phyloP scores from a whole-genome alignment of 2,113 vertebrate genomes.

The Python bivittatus region DNA sequence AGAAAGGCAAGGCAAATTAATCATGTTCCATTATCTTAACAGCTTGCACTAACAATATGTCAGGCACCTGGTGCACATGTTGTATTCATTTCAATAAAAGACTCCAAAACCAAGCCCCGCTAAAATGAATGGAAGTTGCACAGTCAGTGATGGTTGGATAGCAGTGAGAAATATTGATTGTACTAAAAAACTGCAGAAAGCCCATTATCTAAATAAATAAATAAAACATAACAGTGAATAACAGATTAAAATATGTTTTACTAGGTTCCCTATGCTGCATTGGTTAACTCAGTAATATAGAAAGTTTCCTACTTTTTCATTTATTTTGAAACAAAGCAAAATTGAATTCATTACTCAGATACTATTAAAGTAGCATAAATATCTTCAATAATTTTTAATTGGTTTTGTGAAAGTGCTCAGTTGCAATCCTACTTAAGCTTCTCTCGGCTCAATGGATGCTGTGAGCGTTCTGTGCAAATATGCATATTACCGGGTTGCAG shows the following conservation, averaged over 20 bases:
- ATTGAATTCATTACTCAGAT: slow-evolving; percentile 73
- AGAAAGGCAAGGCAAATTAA: slow-evolving; percentile 43
- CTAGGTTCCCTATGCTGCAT: slow-evolving; percentile 46
- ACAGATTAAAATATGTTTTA: slow-evolving; percentile 58
- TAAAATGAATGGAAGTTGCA: neutral
- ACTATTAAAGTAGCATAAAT: slow-evolving; percentile 68
- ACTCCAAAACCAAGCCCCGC: neutral
- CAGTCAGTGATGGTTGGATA: slow-evolving; percentile 59
- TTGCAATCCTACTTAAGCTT: neutral
- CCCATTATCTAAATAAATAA: slow-evolving; percentile 43
- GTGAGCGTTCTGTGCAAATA: neutral
- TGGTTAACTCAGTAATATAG: slow-evolving; percentile 52
- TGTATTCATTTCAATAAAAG: neutral
- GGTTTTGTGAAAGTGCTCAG: slow-evolving; percentile 61
- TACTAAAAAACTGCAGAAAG: slow-evolving; percentile 57
- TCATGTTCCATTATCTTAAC: slow-evolving; percentile 41
- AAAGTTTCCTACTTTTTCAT: slow-evolving; percentile 67
- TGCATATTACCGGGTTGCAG: slow-evolving; percentile 5
- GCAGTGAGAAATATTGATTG: slow-evolving; percentile 54
- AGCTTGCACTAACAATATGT: slow-evolving; percentile 51
- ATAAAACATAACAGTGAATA: slow-evolving; percentile 50
- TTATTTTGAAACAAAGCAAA: slow-evolving; percentile 70
- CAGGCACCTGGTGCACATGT: neutral
- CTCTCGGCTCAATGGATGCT: neutral
- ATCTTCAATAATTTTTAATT: slow-evolving; percentile 65